These are phyloP conservation scores for Percina caprodes DNA, from an alignment of 2,113 vertebrate genomes.

Conservation along the genomic window DNA sequence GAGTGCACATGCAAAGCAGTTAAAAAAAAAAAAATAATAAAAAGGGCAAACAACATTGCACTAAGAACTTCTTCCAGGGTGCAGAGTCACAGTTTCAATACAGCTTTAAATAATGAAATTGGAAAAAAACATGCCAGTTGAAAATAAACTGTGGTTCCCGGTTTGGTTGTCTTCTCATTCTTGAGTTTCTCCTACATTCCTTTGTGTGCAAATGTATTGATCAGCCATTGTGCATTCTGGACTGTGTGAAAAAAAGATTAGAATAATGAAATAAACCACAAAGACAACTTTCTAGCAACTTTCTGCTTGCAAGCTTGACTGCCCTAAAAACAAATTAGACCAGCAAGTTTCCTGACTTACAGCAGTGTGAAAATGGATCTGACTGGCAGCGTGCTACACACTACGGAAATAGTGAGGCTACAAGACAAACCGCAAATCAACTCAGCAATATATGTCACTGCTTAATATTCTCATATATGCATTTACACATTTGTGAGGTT, in stretches of 20 bases:
- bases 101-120: slow-evolving; percentile 7
- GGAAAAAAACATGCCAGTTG: neutral
- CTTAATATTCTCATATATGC: neutral
- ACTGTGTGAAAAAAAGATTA: neutral
- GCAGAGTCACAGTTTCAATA: neutral
- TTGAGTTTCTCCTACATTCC: slow-evolving; percentile 13
- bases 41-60: neutral
- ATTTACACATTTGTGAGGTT: neutral
- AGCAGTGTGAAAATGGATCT: slow-evolving; percentile 38
- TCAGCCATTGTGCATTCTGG: neutral
- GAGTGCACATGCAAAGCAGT: slow-evolving; percentile 18
- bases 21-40: neutral
- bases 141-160: slow-evolving; percentile 15
- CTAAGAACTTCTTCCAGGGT: neutral
- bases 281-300: slow-evolving; percentile 33
- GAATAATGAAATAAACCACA: slow-evolving; percentile 42
- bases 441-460: slow-evolving; percentile 2
- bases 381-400: slow-evolving; percentile 15
- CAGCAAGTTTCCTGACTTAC: slow-evolving; percentile 65
- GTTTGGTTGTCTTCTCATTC: slow-evolving; percentile 14
- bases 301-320: slow-evolving; percentile 26
- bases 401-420: slow-evolving; percentile 53
- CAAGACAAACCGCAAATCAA: slow-evolving; percentile 27
- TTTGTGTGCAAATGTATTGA: slow-evolving; percentile 8
- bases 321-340: slow-evolving; percentile 50